These are phyloP conservation scores for Stenolophus ochropezus DNA, from an alignment of 2,888 invertebrate genomes.

Conservation along the genomic window DNA sequence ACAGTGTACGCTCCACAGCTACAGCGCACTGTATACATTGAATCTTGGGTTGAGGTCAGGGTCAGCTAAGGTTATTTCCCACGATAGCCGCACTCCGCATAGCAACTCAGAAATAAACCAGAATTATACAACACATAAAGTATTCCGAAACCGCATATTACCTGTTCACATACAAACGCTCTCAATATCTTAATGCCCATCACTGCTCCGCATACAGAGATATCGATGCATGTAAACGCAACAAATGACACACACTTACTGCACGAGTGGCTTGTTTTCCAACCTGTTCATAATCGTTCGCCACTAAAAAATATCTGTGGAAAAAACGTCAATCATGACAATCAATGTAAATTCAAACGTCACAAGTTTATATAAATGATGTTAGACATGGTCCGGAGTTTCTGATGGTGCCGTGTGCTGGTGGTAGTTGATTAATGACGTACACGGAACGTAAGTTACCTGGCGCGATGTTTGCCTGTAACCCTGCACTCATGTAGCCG, in stretches of 20 bases:
- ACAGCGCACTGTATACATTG: slow-evolving; percentile 59
- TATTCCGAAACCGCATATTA: slow-evolving; percentile 58
- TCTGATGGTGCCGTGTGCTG: slow-evolving; percentile 58
- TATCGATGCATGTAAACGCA: slow-evolving; percentile 40
- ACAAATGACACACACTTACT: neutral
- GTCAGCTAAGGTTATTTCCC: slow-evolving; percentile 74
- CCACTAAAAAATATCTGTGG: slow-evolving; percentile 63
- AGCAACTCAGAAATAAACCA: slow-evolving; percentile 70
- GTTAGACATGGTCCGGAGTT: slow-evolving; percentile 67
- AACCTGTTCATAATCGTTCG: slow-evolving; percentile 46
- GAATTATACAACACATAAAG: slow-evolving; percentile 70
- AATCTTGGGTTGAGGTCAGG: slow-evolving; percentile 72
- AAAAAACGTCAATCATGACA: slow-evolving; percentile 68
- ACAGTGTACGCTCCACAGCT: slow-evolving; percentile 6
- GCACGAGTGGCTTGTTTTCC: neutral
- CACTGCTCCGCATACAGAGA: slow-evolving; percentile 15
- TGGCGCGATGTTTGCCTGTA: too few species aligned
- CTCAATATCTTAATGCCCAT: too few species aligned
- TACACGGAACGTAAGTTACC: slow-evolving; percentile 46
- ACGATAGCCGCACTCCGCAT: slow-evolving; percentile 73
- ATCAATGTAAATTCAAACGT: slow-evolving; percentile 74
- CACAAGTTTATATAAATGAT: slow-evolving; percentile 72
- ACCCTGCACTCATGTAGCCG: too few species aligned
- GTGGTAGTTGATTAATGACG: slow-evolving; percentile 55
- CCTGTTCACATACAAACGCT: slow-evolving; percentile 16